Evolutionary conservation across 2,888 invertebrate genomes (phyloP).

Genomic region (Tortricodes alternella): DNA sequence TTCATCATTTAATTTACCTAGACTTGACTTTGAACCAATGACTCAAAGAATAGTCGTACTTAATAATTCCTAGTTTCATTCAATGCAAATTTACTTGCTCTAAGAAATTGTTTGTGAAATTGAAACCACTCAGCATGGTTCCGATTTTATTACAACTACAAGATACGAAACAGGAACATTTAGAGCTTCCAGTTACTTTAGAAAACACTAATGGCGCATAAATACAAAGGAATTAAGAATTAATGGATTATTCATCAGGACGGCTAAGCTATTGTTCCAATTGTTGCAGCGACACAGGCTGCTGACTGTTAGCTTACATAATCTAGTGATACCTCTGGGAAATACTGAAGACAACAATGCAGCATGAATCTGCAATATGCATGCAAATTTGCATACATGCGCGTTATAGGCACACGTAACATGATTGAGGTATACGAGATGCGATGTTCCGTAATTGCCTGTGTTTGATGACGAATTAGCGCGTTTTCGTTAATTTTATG

Average conservation of each 20-base stretch:
- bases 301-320: conserved; percentile 30
- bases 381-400: conserved; percentile 58
- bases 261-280: conserved; percentile 16
- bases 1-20: no score
- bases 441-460: conserved; percentile 18
- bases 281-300: conserved; percentile 6
- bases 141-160: no score
- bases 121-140: no score
- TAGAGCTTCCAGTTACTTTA: background rate
- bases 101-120: no score
- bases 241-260: conserved; percentile 22
- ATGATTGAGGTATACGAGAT: conserved; percentile 48
- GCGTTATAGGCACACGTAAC: conserved; percentile 50
- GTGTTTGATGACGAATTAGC: background rate
- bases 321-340: conserved; percentile 28
- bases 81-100: no score
- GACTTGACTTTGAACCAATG: no score
- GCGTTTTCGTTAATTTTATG: background rate
- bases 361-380: conserved; percentile 59
- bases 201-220: background rate
- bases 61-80: no score
- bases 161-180: no score
- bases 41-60: no score
- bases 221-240: conserved; percentile 10
- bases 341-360: conserved; percentile 50